Percentiles rank a stretch among this genome's conserved stretches.
Evolutionary conservation across 2,113 vertebrate genomes (phyloP).

Genomic region (Ceratotherium simum): DNA sequence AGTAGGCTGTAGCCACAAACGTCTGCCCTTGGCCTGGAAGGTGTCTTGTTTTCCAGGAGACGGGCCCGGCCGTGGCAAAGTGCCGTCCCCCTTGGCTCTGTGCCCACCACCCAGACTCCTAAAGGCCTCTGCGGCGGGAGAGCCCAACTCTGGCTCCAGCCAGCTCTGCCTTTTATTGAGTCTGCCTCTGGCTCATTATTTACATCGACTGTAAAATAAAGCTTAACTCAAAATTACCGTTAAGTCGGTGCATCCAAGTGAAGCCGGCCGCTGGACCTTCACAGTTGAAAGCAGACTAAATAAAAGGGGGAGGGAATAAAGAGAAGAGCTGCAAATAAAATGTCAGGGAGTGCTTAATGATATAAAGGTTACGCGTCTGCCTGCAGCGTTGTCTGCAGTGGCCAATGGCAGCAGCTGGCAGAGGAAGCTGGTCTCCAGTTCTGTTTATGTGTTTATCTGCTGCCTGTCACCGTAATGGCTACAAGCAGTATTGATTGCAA

Average conservation of each 20-base stretch:
- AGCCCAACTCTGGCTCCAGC: constrained; percentile 47
- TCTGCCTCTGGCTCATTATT: constrained; percentile 82
- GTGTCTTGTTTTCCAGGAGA: background rate
- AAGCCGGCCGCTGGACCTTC: constrained; percentile 80
- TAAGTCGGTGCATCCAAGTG: constrained; percentile 71
- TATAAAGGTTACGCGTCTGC: constrained; percentile 69
- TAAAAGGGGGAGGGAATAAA: constrained; percentile 71
- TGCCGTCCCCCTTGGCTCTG: background rate
- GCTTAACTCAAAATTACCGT: constrained; percentile 79
- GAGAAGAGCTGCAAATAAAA: constrained; percentile 79
- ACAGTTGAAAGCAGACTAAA: constrained; percentile 79
- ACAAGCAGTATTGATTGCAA: constrained; percentile 43
- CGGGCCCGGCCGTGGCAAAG: background rate
- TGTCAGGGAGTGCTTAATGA: constrained; percentile 79
- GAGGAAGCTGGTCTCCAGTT: constrained; percentile 53
- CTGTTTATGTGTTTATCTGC: constrained; percentile 69
- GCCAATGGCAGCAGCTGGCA: constrained; percentile 70
- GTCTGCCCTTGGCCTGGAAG: background rate
- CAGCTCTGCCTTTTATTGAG: constrained; percentile 60
- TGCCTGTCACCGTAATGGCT: constrained; percentile 64
- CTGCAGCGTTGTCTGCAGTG: constrained; percentile 63
- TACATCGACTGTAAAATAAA: constrained; percentile 84
- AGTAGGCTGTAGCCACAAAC: background rate
- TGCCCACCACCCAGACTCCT: background rate
- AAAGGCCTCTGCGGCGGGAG: constrained; percentile 3